A percentile compares a stretch with the other conserved stretches of the same genome.
Conservation (phyloP, 2,888 invertebrate genomes). For the Balanococcus diminutus region DNA sequence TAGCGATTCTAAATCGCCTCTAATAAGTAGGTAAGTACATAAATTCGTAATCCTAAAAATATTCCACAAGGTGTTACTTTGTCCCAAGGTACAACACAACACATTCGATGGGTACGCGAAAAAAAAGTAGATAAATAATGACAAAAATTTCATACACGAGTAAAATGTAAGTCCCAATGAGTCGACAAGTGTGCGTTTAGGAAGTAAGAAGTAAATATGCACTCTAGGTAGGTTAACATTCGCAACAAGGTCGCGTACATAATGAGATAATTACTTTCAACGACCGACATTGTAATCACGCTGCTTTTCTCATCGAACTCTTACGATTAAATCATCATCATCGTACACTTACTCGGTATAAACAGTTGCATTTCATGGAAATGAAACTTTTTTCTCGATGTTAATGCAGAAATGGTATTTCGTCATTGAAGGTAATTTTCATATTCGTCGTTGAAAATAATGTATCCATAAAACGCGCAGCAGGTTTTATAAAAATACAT, state of each 20-base stretch:
- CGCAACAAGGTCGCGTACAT: neutral
- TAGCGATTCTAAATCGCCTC: neutral
- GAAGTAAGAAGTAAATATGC: conserved; percentile 3
- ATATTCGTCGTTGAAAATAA: no score
- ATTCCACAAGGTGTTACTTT: neutral
- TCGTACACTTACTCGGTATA: no score
- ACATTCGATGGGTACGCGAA: neutral
- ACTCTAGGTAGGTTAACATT: neutral
- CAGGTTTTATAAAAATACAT: no score
- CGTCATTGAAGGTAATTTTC: no score
- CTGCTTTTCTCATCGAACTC: neutral
- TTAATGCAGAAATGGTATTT: neutral
- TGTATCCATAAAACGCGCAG: no score
- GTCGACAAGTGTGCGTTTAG: neutral
- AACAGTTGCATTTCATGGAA: neutral
- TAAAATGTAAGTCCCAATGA: neutral
- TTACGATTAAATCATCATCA: neutral
- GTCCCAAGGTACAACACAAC: no score
- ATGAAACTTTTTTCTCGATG: neutral
- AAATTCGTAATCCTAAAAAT: neutral
- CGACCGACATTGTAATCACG: neutral
- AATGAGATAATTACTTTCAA: neutral
- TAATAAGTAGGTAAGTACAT: neutral
- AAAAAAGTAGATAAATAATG: neutral
- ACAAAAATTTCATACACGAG: no score